Base-by-base conservation (phyloP, 2,113 vertebrate species). In the Blennius ocellaris region DNA sequence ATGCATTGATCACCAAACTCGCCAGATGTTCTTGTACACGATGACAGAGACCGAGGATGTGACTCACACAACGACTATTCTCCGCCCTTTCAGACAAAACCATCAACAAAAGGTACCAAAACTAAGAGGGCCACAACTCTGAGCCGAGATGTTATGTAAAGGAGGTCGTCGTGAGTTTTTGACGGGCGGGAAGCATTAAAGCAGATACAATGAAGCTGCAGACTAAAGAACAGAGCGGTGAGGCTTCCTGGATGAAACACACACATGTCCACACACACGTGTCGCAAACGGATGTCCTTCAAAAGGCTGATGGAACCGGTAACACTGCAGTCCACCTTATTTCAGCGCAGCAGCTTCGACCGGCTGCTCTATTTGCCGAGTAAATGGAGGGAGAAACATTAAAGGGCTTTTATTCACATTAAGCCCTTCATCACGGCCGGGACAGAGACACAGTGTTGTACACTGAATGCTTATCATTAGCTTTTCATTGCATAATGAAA, bases 401-500 rank as follows among this genome's bases (percentile, higher is more conserved):
- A 70, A 71, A 82, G 75, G 51, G 48, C 71, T 67, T 75, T 73
- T 50, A 59, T 81, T 72, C 60, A 50, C 49, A 52, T 8, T 9
- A n/a, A 36, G 56, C 47, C 49, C 54, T 66, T 72, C 52, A 78
- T 72, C 62, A 16, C 7, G 39, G 61, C 39, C 11, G 4, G 69
- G 2, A 15, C 59, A 74, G 16, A 38, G 37, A 60, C 61, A 47
- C 51, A 6, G 62, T 15, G 7, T 52, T 36, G 62, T 51, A 60
- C 2, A 54, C 62, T 69, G 61, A 76, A 12, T 16, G 15, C 51
- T 52, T 73, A 68, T 81, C 49, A 74, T 69, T 14, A 55, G 53
- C n/a, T 78, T 85, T 88, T 88, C 67, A 80, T 74, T 63, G 45
- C 51, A 65, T 17, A 39, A 60, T 69, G 41, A 81, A 83, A 81